Evolutionary conservation across 2,888 invertebrate genomes (phyloP).

Genomic region (Hemistola chrysoprasaria): DNA sequence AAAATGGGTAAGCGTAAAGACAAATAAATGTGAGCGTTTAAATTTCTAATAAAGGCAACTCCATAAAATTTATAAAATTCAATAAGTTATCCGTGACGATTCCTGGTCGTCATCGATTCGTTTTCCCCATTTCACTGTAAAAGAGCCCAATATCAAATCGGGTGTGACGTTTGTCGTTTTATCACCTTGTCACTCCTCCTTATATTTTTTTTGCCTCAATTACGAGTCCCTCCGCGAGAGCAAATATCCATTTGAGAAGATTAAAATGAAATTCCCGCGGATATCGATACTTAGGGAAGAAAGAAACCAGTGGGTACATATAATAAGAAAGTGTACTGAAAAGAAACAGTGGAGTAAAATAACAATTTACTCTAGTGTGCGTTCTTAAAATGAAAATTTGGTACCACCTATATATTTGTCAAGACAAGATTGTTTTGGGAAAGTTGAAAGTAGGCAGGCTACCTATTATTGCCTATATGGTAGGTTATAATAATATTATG

Average conservation of each 20-base stretch:
- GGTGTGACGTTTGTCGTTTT: constrained; percentile 71
- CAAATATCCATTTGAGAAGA: constrained; percentile 66
- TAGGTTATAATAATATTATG: too few species aligned
- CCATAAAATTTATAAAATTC: constrained; percentile 43
- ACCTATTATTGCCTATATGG: too few species aligned
- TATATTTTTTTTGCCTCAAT: constrained; percentile 69
- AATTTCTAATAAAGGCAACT: constrained; percentile 22
- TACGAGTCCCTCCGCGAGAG: constrained; percentile 60
- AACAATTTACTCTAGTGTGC: too few species aligned
- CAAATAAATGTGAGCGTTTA: constrained; percentile 19
- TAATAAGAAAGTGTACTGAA: constrained; percentile 28
- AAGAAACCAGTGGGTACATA: constrained; percentile 35
- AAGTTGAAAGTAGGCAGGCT: too few species aligned
- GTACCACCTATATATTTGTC: too few species aligned
- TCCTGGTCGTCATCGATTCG: constrained; percentile 43
- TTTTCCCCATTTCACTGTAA: constrained; percentile 64
- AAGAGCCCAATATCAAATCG: constrained; percentile 69
- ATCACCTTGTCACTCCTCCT: constrained; percentile 72
- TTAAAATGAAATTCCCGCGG: constrained; percentile 64
- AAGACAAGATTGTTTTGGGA: constrained; percentile 15
- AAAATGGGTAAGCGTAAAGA: constrained; percentile 8
- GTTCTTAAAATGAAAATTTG: too few species aligned
- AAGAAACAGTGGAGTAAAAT: constrained; percentile 17
- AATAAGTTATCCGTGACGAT: constrained; percentile 51
- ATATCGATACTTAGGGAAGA: constrained; percentile 53